A percentile compares a stretch with the other conserved stretches of the same genome.
Conservation (phyloP, 2,113 vertebrate genomes). For the Dicrurus megarhynchus region DNA sequence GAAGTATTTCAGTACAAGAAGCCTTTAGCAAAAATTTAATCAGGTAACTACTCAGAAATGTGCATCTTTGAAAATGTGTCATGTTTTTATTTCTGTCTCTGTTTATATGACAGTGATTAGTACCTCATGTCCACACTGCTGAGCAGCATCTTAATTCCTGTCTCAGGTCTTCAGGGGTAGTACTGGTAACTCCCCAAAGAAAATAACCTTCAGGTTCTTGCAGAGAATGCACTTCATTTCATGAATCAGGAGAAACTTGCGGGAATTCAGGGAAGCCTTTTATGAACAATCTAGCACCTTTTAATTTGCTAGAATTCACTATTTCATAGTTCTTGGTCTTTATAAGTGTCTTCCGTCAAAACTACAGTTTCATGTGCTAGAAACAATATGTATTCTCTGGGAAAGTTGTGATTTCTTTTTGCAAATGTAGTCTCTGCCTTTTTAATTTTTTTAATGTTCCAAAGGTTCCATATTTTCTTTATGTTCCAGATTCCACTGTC, state of each 20-base stretch:
- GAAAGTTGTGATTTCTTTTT: background rate
- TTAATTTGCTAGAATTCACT: background rate
- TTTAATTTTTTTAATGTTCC: background rate
- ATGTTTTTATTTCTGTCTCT: background rate
- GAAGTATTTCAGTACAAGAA: background rate
- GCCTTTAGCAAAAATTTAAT: background rate
- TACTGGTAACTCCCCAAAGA: background rate
- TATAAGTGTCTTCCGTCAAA: background rate
- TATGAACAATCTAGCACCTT: background rate
- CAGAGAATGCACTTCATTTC: background rate
- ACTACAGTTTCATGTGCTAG: background rate
- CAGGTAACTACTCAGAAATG: background rate
- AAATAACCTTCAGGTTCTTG: background rate
- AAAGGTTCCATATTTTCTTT: background rate
- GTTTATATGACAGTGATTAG: background rate
- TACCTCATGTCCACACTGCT: accelerated
- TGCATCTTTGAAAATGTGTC: background rate
- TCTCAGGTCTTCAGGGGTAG: background rate
- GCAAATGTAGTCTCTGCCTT: background rate
- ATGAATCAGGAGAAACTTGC: background rate
- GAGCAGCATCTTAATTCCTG: background rate
- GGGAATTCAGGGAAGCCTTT: background rate
- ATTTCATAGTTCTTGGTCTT: background rate
- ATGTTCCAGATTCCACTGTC: background rate
- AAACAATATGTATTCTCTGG: background rate